These are phyloP conservation scores for Acipenser ruthenus DNA, from an alignment of 2,797 vertebrate species.

Conservation along the genomic window DNA sequence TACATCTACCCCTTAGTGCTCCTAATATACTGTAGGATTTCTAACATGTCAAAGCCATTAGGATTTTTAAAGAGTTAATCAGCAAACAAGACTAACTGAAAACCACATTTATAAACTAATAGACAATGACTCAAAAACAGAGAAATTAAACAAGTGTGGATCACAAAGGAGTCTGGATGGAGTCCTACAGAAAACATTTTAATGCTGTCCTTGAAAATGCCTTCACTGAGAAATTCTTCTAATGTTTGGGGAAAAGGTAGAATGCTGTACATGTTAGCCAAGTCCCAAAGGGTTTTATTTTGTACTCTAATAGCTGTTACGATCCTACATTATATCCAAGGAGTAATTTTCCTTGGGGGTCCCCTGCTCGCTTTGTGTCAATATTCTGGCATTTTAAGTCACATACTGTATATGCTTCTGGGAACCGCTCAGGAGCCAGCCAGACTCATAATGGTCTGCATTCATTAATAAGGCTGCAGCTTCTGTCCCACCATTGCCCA, in stretches of 20 bases:
- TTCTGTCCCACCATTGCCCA: constrained; percentile 91
- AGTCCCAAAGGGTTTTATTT: constrained; percentile 93
- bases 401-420: constrained; percentile 96
- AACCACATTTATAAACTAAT: background rate
- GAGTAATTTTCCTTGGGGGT: constrained; percentile 98
- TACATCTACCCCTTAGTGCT: no score
- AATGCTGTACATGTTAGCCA: constrained; percentile 90
- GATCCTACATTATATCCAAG: constrained; percentile 98
- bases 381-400: constrained; percentile 99
- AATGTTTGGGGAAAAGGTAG: constrained; percentile 97
- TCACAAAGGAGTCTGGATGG: constrained; percentile 64
- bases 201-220: constrained; percentile 97
- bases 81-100: no score
- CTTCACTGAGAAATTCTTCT: constrained; percentile 94
- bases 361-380: constrained; percentile 90
- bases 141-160: constrained; percentile 41
- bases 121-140: background rate
- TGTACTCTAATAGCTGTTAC: constrained; percentile 99
- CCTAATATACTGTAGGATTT: no score
- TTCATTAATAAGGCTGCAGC: constrained; percentile 98
- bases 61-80: no score
- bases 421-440: constrained; percentile 92
- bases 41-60: no score
- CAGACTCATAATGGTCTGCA: constrained; percentile 99
- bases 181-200: constrained; percentile 89